Evolutionary conservation across 2,113 vertebrate genomes (phyloP).

Genomic region (Phasianus colchicus): DNA sequence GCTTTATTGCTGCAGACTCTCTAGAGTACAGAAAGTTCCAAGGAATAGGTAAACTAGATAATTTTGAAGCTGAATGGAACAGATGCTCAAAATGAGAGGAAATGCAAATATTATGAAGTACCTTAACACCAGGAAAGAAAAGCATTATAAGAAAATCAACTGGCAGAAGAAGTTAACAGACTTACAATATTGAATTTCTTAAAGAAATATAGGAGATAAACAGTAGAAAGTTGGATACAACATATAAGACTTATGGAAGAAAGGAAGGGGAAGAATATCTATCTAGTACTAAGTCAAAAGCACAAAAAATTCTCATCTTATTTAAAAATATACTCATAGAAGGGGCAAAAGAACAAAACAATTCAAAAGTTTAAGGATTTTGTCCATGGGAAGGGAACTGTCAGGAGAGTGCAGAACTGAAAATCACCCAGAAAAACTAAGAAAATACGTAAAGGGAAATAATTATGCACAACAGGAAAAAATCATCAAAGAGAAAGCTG

Average conservation of each 20-base stretch:
- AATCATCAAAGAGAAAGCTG: not conserved
- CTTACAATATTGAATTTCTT: not conserved
- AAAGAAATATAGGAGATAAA: not conserved
- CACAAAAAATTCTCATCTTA: not conserved
- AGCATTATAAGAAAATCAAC: not conserved
- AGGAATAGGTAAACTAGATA: not conserved
- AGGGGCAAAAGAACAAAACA: not conserved
- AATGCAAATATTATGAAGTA: not conserved
- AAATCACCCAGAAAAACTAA: not conserved
- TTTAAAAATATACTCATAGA: not conserved
- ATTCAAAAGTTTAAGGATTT: not conserved
- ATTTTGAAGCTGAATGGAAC: not conserved
- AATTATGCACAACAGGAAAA: not conserved
- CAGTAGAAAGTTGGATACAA: not conserved
- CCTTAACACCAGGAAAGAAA: not conserved
- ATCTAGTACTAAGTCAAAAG: not conserved
- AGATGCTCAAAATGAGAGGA: not conserved
- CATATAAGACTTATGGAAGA: not conserved
- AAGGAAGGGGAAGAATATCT: not conserved
- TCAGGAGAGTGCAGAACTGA: not conserved
- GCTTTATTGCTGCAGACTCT: not conserved
- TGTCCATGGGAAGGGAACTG: not conserved
- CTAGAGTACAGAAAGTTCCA: not conserved
- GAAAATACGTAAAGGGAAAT: not conserved
- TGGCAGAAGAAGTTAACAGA: not conserved